Base-by-base conservation (phyloP, 2,888 invertebrate genomes). In the Cerceris rybyensis region DNA sequence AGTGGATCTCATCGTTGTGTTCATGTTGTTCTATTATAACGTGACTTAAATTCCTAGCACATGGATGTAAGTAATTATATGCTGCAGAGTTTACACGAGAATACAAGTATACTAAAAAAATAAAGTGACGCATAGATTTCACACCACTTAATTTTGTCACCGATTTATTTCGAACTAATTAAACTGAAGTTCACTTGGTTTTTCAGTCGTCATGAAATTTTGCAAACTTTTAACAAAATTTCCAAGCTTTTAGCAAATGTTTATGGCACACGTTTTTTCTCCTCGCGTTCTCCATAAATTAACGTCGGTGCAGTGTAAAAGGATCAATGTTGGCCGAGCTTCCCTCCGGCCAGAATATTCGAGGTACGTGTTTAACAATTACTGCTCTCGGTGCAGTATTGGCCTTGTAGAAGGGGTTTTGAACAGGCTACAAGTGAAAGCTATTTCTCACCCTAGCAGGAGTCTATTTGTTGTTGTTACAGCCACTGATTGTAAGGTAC, bases 381-480 rank as follows among this genome's bases (percentile, higher is more conserved):
- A 69, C 54, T 39, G 69, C 43, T 50, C 59, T 13, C 49, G 43
- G 59, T 52, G 55, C 60, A 43, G 80, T 4, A 71, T 61, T 68
- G 74, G 46, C 55, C 49, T 39, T 55, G 49, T 7, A 55, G 63
- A 69, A 72, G 63, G 65, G 73, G 68, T 65, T 55, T 60, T 74
- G 65, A 54, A 69, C 64, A 16, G 65, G 64, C 68, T 74, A 49
- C 72, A 57, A 55, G 75, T 67, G 61, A 66, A 72, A 69, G 69
- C 60, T 66, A 46, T 55, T 63, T 63, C 49, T 69, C 68, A 79
- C 78, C 28, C 69, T 78, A 64, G 61, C 66, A 66, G 17, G 70
- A 54, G 43, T 70, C 78, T 63, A 80, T 58, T 80, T 78, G 70
- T 79, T 75, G 60, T 71, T 59, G 75, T 57, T 52, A 46, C 50